A percentile compares a stretch with the other conserved stretches of the same genome.
phyloP scores from a whole-genome alignment of 2,113 vertebrate species.

The Psilopogon haemacephalus region DNA sequence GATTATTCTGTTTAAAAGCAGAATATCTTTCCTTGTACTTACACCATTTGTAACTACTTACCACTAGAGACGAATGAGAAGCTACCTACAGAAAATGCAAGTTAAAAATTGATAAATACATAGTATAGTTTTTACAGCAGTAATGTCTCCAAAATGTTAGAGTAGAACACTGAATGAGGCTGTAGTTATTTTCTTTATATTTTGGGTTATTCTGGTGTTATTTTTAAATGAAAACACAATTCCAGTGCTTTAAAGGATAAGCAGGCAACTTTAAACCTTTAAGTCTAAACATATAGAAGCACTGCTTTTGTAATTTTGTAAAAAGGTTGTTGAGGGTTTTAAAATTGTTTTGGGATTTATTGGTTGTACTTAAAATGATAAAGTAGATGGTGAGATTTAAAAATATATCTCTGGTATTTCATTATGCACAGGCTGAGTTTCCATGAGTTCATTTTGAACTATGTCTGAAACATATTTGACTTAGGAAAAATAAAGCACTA shows the following conservation, averaged over 20 bases:
- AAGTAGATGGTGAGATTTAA: background rate
- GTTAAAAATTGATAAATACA: background rate
- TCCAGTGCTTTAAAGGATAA: background rate
- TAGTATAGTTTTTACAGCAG: background rate
- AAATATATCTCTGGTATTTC: background rate
- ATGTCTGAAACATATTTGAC: background rate
- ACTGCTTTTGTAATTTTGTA: background rate
- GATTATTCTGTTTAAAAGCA: background rate
- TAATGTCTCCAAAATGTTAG: background rate
- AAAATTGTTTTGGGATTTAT: background rate
- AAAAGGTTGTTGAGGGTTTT: background rate
- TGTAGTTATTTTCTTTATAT: background rate
- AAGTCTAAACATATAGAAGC: background rate
- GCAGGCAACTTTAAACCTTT: background rate
- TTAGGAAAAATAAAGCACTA: background rate
- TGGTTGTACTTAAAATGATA: background rate
- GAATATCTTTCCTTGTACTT: background rate
- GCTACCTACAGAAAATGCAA: background rate
- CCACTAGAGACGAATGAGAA: background rate
- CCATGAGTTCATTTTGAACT: background rate
- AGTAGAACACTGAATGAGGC: background rate
- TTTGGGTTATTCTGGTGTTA: background rate
- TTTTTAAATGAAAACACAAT: background rate
- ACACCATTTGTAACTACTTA: background rate
- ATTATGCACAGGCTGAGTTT: background rate